Evolutionary conservation across 1,140 invertebrate species (phyloP).

Genomic region (Conus ventricosus): DNA sequence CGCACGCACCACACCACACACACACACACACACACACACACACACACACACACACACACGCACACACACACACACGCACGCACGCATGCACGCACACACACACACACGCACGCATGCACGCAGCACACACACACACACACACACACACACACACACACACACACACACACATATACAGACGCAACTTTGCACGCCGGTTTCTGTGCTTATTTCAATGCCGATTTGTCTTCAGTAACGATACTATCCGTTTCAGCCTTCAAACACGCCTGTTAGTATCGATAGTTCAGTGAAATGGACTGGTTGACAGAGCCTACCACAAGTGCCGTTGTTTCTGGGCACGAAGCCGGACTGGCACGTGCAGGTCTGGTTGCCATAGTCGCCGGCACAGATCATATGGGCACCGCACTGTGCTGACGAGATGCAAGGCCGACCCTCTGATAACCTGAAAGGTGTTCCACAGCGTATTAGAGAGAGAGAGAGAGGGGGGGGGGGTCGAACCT

Average conservation of each 20-base stretch:
- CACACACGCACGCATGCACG: too few relatives aligned
- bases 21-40: too few relatives aligned
- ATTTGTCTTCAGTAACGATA: neutral
- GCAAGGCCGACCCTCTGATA: neutral
- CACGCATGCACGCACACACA: too few relatives aligned
- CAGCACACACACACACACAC: too few relatives aligned
- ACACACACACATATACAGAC: too few relatives aligned
- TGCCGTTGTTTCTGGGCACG: neutral
- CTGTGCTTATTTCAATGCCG: neutral
- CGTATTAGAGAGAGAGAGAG: neutral
- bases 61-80: too few relatives aligned
- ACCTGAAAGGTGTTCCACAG: too few relatives aligned
- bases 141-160: too few relatives aligned
- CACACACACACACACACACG: too few relatives aligned
- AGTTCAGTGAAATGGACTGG: neutral
- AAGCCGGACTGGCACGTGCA: neutral
- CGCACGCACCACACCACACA: too few relatives aligned
- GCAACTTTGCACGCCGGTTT: too few relatives aligned
- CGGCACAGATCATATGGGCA: neutral
- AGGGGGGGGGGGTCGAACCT: neutral
- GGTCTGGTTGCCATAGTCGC: slow-evolving; percentile 13
- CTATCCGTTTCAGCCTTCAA: neutral
- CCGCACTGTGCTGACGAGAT: neutral
- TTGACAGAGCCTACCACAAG: neutral
- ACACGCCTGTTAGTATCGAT: neutral